Evolutionary conservation across 2,888 invertebrate species (phyloP).

Genomic region (Anoplius nigerrimus): DNA sequence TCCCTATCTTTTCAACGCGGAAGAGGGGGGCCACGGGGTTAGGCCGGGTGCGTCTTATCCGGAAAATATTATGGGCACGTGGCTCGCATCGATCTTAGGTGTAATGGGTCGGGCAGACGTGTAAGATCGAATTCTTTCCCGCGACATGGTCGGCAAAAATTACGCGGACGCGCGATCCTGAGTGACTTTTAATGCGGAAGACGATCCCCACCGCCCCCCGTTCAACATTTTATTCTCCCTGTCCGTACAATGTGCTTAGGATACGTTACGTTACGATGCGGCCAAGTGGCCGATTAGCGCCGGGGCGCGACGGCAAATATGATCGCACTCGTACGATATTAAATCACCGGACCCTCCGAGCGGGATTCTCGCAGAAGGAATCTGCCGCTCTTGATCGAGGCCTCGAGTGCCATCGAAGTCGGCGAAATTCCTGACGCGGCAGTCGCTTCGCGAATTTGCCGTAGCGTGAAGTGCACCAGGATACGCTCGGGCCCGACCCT

Average conservation of each 20-base stretch:
- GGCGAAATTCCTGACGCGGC: slow-evolving; percentile 68
- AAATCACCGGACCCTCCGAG: slow-evolving; percentile 11
- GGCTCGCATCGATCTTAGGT: slow-evolving; percentile 61
- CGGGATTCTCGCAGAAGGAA: slow-evolving; percentile 19
- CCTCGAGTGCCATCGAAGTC: slow-evolving; percentile 59
- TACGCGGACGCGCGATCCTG: background rate
- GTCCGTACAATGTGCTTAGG: no score
- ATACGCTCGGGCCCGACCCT: slow-evolving; percentile 43
- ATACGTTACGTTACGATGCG: no score
- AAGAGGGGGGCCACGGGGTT: slow-evolving; percentile 51
- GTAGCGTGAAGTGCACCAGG: slow-evolving; percentile 62
- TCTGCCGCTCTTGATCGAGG: slow-evolving; percentile 43
- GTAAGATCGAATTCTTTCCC: slow-evolving; percentile 10
- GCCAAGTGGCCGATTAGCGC: no score
- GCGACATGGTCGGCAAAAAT: background rate
- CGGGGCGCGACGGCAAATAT: no score
- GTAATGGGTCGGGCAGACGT: slow-evolving; percentile 59
- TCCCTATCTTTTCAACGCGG: slow-evolving; percentile 28
- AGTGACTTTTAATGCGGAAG: no score
- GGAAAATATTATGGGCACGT: slow-evolving; percentile 68
- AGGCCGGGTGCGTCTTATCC: slow-evolving; percentile 62
- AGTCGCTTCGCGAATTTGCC: slow-evolving; percentile 61
- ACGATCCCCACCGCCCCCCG: no score
- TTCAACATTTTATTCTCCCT: no score
- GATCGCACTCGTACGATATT: no score